A percentile compares a stretch with the other conserved stretches of the same genome.
Conservation (phyloP, 2,797 vertebrate genomes). For the Adelosebastes latens region DNA sequence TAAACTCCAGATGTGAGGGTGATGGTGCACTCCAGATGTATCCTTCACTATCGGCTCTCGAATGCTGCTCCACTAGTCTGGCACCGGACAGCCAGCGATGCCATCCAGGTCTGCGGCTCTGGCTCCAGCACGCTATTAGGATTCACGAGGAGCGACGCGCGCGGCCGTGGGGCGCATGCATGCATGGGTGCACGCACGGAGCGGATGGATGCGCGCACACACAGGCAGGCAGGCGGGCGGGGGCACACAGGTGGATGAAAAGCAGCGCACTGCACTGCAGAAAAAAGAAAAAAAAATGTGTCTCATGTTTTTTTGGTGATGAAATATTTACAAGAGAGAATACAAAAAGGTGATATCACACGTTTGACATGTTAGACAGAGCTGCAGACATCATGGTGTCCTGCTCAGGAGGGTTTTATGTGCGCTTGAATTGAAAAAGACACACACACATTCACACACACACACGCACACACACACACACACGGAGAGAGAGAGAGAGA, state of each 20-base stretch:
- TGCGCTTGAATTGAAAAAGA: neutral
- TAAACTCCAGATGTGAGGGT: neutral
- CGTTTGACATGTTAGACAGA: neutral
- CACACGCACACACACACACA: no score
- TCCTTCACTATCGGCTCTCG: neutral
- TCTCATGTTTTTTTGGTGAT: neutral
- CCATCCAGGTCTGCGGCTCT: conserved; percentile 25
- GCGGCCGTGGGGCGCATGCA: neutral
- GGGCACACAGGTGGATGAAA: conserved; percentile 31
- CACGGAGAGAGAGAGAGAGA: neutral
- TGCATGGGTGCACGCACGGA: no score
- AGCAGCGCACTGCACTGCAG: conserved; percentile 14
- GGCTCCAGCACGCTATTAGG: neutral
- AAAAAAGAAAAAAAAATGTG: neutral
- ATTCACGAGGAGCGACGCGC: conserved; percentile 10
- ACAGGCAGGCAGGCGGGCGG: neutral
- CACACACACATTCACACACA: no score
- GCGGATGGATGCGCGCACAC: neutral
- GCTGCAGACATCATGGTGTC: neutral
- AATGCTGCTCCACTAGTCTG: neutral
- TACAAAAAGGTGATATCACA: no score
- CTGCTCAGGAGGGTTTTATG: neutral
- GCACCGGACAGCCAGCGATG: neutral
- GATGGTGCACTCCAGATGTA: neutral
- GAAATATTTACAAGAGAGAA: neutral